These are phyloP conservation scores for Drosophila sechellia DNA, from an alignment of 1,140 invertebrate genomes.

Conservation along the genomic window DNA sequence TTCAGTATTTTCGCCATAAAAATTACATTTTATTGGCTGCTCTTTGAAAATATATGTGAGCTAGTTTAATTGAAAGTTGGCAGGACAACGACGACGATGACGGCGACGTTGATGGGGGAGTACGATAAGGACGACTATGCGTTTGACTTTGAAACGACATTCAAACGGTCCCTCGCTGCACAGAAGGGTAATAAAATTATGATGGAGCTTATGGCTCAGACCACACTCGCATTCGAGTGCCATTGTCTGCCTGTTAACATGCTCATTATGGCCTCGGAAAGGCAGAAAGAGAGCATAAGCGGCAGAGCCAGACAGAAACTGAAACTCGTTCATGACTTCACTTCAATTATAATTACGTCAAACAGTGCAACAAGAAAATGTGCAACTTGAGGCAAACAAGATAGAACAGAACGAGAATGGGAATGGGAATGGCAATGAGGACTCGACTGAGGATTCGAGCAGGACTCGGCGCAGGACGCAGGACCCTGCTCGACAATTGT, in stretches of 20 bases:
- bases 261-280: constrained; percentile 71
- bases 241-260: constrained; percentile 83
- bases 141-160: constrained; percentile 79
- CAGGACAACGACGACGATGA: not conserved
- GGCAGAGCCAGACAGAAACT: constrained; percentile 34
- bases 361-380: constrained; percentile 82
- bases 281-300: constrained; percentile 43
- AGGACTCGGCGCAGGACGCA: constrained; percentile 24
- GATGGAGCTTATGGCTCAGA: constrained; percentile 60
- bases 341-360: constrained; percentile 84
- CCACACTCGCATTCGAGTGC: constrained; percentile 64
- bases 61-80: constrained; percentile 73
- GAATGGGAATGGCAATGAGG: not conserved
- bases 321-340: constrained; percentile 81
- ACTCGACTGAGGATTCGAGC: not conserved
- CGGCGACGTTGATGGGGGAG: not conserved
- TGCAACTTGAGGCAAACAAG: constrained; percentile 80
- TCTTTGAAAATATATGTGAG: constrained; percentile 36
- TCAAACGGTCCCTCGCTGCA: constrained; percentile 56
- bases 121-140: constrained; percentile 7
- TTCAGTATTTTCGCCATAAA: constrained; percentile 35
- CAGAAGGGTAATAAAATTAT: constrained; percentile 79
- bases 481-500: constrained; percentile 62
- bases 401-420: constrained; percentile 38
- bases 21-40: constrained; percentile 68